These are phyloP conservation scores for Polydrusus pterygomalis DNA, from an alignment of 2,888 invertebrate genomes.

Conservation along the genomic window DNA sequence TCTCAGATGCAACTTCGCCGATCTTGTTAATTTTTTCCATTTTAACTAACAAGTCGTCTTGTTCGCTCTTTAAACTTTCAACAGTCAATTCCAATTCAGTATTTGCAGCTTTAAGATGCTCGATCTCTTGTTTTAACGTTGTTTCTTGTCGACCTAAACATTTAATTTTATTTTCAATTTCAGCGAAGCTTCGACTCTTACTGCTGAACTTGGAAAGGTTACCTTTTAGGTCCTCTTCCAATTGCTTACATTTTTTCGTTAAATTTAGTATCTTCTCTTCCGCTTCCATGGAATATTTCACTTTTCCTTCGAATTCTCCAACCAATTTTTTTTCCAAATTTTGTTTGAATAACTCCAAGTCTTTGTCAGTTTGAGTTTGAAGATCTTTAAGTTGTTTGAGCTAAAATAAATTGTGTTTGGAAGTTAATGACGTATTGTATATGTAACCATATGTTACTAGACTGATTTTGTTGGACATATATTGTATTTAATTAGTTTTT, in stretches of 20 bases:
- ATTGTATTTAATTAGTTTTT: no score
- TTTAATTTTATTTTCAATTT: conserved; percentile 34
- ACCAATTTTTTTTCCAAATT: conserved; percentile 37
- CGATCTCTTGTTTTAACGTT: conserved; percentile 33
- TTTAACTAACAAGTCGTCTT: conserved; percentile 22
- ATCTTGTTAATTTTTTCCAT: conserved; percentile 45
- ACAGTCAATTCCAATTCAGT: conserved; percentile 40
- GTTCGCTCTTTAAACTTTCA: conserved; percentile 40
- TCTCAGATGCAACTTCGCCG: conserved; percentile 45
- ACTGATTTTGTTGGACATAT: no score
- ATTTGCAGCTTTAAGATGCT: conserved; percentile 14
- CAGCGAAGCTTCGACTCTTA: not conserved
- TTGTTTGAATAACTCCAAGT: conserved; percentile 29
- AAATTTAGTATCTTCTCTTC: conserved; percentile 34
- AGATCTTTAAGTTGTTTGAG: not conserved
- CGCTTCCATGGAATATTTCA: conserved; percentile 30
- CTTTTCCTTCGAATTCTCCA: conserved; percentile 37
- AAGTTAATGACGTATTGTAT: no score
- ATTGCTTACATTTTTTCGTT: conserved; percentile 6
- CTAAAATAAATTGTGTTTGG: not conserved
- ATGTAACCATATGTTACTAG: no score
- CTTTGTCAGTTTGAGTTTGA: conserved; percentile 8
- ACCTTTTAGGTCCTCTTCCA: conserved; percentile 11
- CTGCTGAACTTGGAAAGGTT: not conserved
- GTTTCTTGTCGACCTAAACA: conserved; percentile 39